Percentiles rank a stretch among this genome's conserved stretches.
Evolutionary conservation across 1,140 invertebrate genomes (phyloP).

Genomic region (Eupeodes corollae): DNA sequence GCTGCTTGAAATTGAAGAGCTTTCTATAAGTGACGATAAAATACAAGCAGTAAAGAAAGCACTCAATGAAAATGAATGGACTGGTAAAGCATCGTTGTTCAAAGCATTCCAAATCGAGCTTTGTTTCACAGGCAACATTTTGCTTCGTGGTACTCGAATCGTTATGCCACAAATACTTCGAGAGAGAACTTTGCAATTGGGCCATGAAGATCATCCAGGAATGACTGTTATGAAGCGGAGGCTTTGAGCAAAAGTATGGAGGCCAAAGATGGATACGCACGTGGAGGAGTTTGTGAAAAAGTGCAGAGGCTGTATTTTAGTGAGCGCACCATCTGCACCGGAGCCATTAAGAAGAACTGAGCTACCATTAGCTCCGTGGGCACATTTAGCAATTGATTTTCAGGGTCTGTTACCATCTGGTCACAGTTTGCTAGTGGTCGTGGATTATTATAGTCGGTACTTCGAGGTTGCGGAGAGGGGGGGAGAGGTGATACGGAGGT

Average conservation of each 20-base stretch:
- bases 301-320: slow-evolving; percentile 16
- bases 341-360: slow-evolving; percentile 15
- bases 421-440: slow-evolving; percentile 15
- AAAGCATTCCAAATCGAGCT: slow-evolving; percentile 7
- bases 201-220: slow-evolving; percentile 16
- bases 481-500: too few relatives aligned
- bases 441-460: slow-evolving; percentile 16
- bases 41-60: background rate
- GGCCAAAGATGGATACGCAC: slow-evolving; percentile 19
- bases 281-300: slow-evolving; percentile 4
- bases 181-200: slow-evolving; percentile 14
- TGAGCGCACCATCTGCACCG: slow-evolving; percentile 15
- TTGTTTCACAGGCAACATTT: background rate
- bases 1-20: background rate
- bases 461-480: too few relatives aligned
- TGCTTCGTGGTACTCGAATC: slow-evolving; percentile 12
- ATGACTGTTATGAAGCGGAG: too few relatives aligned
- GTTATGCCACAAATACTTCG: background rate
- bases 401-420: slow-evolving; percentile 15
- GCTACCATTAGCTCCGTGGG: slow-evolving; percentile 18
- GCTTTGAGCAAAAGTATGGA: slow-evolving; percentile 34
- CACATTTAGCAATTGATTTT: slow-evolving; percentile 18
- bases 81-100: background rate
- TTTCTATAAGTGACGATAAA: background rate
- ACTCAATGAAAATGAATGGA: background rate